These are phyloP conservation scores for Nothura maculosa DNA, from an alignment of 2,797 vertebrate species.

Conservation along the genomic window DNA sequence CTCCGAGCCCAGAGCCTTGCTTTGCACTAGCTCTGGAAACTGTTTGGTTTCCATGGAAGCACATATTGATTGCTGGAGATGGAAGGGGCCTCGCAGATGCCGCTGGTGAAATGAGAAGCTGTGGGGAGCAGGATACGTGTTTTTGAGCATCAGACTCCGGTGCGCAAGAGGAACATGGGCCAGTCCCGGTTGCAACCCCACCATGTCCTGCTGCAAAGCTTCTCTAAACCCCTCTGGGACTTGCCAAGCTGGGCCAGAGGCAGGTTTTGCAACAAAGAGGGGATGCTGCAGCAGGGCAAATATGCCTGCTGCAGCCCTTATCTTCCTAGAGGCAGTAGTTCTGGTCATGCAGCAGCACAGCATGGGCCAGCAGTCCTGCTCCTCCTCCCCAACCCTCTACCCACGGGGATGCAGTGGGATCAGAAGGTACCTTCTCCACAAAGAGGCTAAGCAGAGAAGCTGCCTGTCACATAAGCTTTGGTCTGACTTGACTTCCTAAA, in stretches of 20 bases:
- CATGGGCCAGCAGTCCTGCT: background rate
- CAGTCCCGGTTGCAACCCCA: background rate
- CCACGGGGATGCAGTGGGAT: background rate
- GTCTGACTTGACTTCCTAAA: background rate
- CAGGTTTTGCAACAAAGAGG: background rate
- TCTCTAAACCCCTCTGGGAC: no score
- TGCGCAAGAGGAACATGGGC: background rate
- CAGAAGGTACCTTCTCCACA: background rate
- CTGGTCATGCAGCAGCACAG: background rate
- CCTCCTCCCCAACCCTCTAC: background rate
- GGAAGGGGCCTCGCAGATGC: background rate
- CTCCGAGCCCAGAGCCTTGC: background rate
- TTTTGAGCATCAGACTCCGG: background rate
- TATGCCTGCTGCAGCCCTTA: background rate
- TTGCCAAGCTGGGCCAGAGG: background rate
- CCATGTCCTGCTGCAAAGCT: background rate
- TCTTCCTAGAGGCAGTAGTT: background rate
- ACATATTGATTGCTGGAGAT: background rate
- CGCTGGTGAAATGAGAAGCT: background rate
- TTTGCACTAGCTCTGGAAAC: background rate
- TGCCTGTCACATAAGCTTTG: background rate
- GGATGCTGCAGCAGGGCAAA: background rate
- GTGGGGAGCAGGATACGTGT: background rate
- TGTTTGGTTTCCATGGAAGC: slow-evolving; percentile 59
- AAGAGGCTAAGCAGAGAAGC: background rate